Evolutionary conservation across 92 coral and sea anemone genomes (phyloP), one percentile per base, ranked within the genome.

Genomic region (Zoanthus gigantus): DNA sequence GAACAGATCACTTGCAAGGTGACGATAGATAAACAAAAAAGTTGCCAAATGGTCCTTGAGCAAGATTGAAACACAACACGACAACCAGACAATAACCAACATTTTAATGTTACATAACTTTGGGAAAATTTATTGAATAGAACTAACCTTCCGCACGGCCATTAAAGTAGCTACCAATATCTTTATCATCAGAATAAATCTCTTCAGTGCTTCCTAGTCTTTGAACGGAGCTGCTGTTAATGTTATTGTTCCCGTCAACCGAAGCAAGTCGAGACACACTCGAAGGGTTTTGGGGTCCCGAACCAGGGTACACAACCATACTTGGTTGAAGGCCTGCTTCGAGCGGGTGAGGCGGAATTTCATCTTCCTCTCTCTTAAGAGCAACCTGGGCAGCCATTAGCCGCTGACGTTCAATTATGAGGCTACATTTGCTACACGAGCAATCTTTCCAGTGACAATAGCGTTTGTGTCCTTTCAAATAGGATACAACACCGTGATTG

Each of bases 331-430:
- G 42, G 8, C 61, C 58, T 23, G 30, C 42, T 28, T 81, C 85
- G 23, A 65, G 85, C 10, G 74, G 74, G 23, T 81, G 66, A 88
- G 93, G 63, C 13, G 88, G 28, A 16, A 61, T 93, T 0, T 97
- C 99, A 9, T 94, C 98, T n/a, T 96, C 94, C 47, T 97, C 98
- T 58, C 98, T 88, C 79, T 97, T 95, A 12, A 97, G 92, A 30
- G 99, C 99, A 37, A 97, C 95, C 77, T 97, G 99, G 4, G 99
- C 99, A 8, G 99, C 99, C 99, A 97, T 97, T n/a, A 97, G 89
- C 5, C 99, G 96, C 88, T 97, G 99, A 10, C 99, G 92, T 61
- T 97, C 99, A 68, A 93, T 97, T 34, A 97, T 97, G 28, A 97
- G 90, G 87, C 99, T 93, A 88, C 99, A 97, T 83, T 97, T 97